phyloP scores from a whole-genome alignment of 2,113 vertebrate genomes.

The Tympanuchus pallidicinctus region DNA sequence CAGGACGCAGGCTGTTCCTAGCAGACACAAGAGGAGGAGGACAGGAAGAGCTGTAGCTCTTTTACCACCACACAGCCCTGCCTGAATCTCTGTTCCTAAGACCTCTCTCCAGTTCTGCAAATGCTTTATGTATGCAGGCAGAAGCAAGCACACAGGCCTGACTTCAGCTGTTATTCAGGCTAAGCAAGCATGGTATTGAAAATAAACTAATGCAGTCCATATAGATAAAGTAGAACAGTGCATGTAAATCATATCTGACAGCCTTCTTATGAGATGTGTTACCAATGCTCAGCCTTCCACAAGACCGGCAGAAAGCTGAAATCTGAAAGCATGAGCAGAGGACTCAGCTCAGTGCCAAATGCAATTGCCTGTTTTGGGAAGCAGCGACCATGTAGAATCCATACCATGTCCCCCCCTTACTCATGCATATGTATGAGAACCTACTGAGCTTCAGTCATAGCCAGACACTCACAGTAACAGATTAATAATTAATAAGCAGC shows the following conservation, averaged over 20 bases:
- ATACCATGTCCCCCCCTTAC: background rate
- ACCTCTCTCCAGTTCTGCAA: background rate
- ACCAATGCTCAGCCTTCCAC: background rate
- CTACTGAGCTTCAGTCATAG: background rate
- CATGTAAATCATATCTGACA: background rate
- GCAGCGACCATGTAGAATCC: background rate
- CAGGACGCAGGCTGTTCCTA: background rate
- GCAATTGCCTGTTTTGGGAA: background rate
- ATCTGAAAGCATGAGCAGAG: background rate
- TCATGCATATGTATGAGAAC: background rate
- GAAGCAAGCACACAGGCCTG: background rate
- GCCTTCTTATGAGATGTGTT: background rate
- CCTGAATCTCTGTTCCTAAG: background rate
- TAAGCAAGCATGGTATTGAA: background rate
- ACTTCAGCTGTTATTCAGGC: background rate
- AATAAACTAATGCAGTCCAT: background rate
- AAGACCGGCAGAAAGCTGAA: background rate
- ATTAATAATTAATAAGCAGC: conserved; percentile 49
- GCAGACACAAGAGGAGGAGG: background rate
- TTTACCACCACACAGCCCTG: accelerated
- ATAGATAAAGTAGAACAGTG: background rate
- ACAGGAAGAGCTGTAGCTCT: background rate
- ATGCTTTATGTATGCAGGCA: background rate
- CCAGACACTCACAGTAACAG: background rate
- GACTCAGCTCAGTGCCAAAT: background rate